phyloP scores from a whole-genome alignment of 2,888 invertebrate genomes.

The Nysson spinosus region DNA sequence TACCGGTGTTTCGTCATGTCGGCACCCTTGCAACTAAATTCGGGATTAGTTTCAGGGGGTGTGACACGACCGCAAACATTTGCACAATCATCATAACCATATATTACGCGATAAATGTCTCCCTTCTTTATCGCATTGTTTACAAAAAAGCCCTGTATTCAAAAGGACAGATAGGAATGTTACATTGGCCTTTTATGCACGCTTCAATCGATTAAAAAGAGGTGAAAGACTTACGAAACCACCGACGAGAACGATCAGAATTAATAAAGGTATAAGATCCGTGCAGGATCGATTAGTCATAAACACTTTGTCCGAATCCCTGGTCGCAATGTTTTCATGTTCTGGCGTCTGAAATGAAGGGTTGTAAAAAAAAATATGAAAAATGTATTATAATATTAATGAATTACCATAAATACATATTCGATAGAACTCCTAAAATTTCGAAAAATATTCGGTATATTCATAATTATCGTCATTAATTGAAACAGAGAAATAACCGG shows the following conservation, averaged over 20 bases:
- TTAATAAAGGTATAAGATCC: conserved; percentile 62
- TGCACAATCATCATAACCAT: conserved; percentile 83
- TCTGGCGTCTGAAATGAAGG: conserved; percentile 58
- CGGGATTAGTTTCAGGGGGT: conserved; percentile 61
- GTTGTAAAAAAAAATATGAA: conserved; percentile 8
- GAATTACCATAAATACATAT: too few relatives aligned
- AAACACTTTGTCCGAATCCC: conserved; percentile 60
- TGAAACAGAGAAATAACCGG: too few relatives aligned
- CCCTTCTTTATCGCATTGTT: conserved; percentile 75
- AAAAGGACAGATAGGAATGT: neutral
- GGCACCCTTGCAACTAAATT: conserved; percentile 77
- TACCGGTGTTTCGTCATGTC: conserved; percentile 72
- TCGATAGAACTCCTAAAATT: too few relatives aligned
- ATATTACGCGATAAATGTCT: conserved; percentile 80
- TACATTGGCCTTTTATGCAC: neutral
- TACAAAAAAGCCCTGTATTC: conserved; percentile 76
- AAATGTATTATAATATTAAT: too few relatives aligned
- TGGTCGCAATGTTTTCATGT: conserved; percentile 45
- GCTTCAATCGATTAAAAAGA: neutral
- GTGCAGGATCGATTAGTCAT: conserved; percentile 69
- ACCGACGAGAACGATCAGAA: conserved; percentile 59
- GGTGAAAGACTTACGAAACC: conserved; percentile 65
- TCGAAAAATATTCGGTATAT: too few relatives aligned
- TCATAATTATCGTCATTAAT: too few relatives aligned
- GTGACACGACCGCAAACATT: conserved; percentile 82